Evolutionary conservation across 2,797 vertebrate species (phyloP).

Genomic region (Odontamblyopus rebecca): DNA sequence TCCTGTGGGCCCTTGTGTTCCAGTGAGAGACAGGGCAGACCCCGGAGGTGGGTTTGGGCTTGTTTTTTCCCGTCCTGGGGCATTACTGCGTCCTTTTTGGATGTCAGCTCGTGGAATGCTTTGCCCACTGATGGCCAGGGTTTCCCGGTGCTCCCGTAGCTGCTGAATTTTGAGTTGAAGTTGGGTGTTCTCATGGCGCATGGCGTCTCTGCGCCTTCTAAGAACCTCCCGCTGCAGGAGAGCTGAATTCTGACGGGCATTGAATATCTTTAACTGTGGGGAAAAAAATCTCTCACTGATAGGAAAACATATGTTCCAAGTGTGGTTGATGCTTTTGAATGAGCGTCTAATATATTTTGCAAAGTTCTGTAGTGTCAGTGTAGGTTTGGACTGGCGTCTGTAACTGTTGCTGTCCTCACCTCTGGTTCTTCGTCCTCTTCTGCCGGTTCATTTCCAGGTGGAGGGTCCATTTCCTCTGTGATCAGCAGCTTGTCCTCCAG

Average conservation of each 20-base stretch:
- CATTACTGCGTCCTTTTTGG: not conserved
- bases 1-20: not conserved
- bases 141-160: constrained; percentile 39
- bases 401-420: not conserved
- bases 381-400: not conserved
- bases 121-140: constrained; percentile 17
- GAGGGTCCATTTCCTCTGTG: not conserved
- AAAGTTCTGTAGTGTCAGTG: not conserved
- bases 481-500: constrained; percentile 17
- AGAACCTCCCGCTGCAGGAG: constrained; percentile 30
- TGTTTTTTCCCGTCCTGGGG: not conserved
- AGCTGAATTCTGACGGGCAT: fast-evolving
- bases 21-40: not conserved
- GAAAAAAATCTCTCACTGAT: no score
- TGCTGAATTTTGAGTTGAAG: constrained; percentile 12
- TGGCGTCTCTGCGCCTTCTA: not conserved
- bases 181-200: constrained; percentile 47
- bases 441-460: not conserved
- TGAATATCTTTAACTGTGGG: constrained; percentile 23
- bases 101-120: not conserved
- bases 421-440: not conserved
- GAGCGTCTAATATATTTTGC: not conserved
- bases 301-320: no score
- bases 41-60: not conserved
- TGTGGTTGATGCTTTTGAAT: no score